Base-by-base conservation (phyloP, 2,888 invertebrate genomes). In the Ischnus inquisitorius region DNA sequence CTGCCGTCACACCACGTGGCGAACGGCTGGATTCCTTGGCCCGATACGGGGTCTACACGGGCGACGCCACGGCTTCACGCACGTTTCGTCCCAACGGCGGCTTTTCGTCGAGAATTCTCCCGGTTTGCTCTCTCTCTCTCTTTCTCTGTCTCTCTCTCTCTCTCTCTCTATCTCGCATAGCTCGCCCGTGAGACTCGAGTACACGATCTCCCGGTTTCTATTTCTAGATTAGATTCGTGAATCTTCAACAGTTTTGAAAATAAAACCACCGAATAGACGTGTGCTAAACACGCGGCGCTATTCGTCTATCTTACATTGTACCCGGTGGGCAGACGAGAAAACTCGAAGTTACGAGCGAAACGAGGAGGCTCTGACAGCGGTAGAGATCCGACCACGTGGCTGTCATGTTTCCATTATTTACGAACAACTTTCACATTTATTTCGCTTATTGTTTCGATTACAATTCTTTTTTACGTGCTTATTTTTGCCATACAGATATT, bases 21-120 rank as follows among this genome's bases (percentile, higher is more conserved):
- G 84, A 82, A 78, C 80, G 83, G 79, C 83, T 83, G 86, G 85
- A 86, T 85, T 81, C 79, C 75, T 84, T 64, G 85, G 81, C 74
- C 75, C 81, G 75, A 67, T 78, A 86, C 85, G 87, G 88, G 88
- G 87, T 86, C 82, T 75, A 86, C 88, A 85, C 72, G 82, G 79
- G 77, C 65, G 34, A 57, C 48, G 46, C 80, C 88, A 88, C 83
- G 88, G 83, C 51, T 62, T 60, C 60, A 72, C 83, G 74, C 78
- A 69, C 74, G 81, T 46, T 79, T 84, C 60, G 46, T 39, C 60
- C 69, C 60, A 68, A 51, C 84, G 54, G 65, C 48, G 72, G 82
- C 71, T 79, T 83, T 84, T 65, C 72, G 46, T 79, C 68, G 67
- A 57, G 41, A 34, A 19, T 25, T n/a, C 57, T 6, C 22, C 22